Evolutionary conservation across 1,140 invertebrate species (phyloP), one percentile per base, ranked within the genome.

Genomic region (Microplitis mediator): DNA sequence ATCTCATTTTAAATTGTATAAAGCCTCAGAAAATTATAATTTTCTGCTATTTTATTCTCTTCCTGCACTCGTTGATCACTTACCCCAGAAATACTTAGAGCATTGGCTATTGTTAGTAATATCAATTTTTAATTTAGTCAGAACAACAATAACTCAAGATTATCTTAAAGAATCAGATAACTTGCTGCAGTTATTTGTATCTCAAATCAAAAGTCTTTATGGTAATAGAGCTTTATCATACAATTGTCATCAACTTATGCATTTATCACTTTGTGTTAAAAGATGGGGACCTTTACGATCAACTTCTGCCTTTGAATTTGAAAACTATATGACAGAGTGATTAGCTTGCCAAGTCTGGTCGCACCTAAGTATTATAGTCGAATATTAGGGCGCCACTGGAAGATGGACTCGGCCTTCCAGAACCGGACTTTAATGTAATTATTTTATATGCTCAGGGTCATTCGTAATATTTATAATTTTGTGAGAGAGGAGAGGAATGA

Each of bases 21-120:
- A 79, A 62, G 77, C 77, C 0, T 77, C 74, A 3, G 77, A 78
- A 64, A 74, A 39, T 54, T 74, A 74, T 60, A 50, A 71, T 14
- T 78, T 64, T 50, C 31, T 80, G 4, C 60, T 80, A 16, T 76
- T 72, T 76, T 78, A 76, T 70, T 78, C 74, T 11, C 54, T 77
- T 0, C 61, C 73, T 66, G 13, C 69, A 54, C 8, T 76, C 4
- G 23, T 52, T 5, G 16, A 71, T 73, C 71, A 76, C 36, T 73
- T 77, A 16, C 51, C 74, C 35, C 52, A 80, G 58, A 65, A 76
- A 52, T 78, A 78, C 23, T 51, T 77, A 1, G 74, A 80, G 61
- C 77, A 80, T 54, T 80, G 74, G 77, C 68, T 80, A 2, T 51
- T 76, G 2, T 60, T 75, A 8, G 77, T 79, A 52, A 36, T 36